A percentile compares a stretch with the other conserved stretches of the same genome.
These are phyloP conservation scores for Perca schrenkii DNA, from an alignment of 2,113 vertebrate species.

Conservation along the genomic window DNA sequence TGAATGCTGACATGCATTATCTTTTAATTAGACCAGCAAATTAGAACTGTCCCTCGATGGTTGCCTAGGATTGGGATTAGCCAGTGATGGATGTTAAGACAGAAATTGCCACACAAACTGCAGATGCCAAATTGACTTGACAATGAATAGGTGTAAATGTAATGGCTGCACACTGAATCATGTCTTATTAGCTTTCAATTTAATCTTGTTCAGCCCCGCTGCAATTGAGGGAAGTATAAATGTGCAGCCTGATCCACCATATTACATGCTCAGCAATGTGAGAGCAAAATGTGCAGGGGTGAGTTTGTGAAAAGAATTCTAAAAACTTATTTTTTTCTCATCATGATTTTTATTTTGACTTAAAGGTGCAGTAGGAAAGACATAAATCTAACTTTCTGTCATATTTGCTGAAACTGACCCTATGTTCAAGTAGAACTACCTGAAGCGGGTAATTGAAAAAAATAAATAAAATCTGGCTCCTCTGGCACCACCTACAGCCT, in stretches of 20 bases:
- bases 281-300: background rate
- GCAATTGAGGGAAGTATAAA: constrained; percentile 35
- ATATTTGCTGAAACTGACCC: too few relatives aligned
- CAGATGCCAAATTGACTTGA: constrained; percentile 67
- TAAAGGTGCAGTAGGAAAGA: too few relatives aligned
- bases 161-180: constrained; percentile 53
- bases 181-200: constrained; percentile 57
- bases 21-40: constrained; percentile 76
- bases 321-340: background rate
- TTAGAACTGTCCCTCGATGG: constrained; percentile 65
- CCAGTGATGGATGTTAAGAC: constrained; percentile 66
- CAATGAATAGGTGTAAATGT: constrained; percentile 56
- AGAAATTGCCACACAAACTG: constrained; percentile 58
- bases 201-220: constrained; percentile 48
- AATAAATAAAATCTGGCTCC: too few relatives aligned
- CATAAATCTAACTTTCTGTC: too few relatives aligned
- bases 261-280: constrained; percentile 12
- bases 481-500: too few relatives aligned
- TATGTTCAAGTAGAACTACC: too few relatives aligned
- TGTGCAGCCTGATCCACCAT: background rate
- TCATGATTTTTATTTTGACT: background rate
- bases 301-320: background rate
- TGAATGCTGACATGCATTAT: constrained; percentile 74
- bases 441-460: too few relatives aligned
- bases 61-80: constrained; percentile 52